Evolutionary conservation across 2,797 vertebrate genomes (phyloP).

Genomic region (Saxicola maurus): DNA sequence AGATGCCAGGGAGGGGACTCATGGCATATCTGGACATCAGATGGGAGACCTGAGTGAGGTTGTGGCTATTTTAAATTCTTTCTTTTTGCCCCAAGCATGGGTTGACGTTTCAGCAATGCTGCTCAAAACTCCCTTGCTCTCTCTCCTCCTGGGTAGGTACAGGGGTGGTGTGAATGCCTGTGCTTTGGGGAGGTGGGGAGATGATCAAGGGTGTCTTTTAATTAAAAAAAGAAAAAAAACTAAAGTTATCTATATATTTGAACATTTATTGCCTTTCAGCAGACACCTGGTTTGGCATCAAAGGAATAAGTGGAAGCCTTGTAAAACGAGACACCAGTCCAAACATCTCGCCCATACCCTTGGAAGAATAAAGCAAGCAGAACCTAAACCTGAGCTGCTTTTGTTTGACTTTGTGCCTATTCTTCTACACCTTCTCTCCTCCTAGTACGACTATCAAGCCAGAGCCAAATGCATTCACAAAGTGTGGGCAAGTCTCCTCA

Average conservation of each 20-base stretch:
- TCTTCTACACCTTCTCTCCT: constrained; percentile 32
- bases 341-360: constrained; percentile 24
- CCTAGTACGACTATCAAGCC: constrained; percentile 48
- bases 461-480: constrained; percentile 75
- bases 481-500: constrained; percentile 63
- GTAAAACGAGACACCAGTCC: background rate
- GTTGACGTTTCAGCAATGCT: background rate
- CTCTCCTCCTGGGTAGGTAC: background rate
- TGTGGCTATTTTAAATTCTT: background rate
- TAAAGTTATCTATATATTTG: background rate
- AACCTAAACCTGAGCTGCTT: constrained; percentile 8
- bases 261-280: background rate
- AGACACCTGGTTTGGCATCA: constrained; percentile 9
- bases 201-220: background rate
- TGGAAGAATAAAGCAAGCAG: constrained; percentile 23
- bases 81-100: background rate
- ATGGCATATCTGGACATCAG: background rate
- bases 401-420: background rate
- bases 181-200: background rate
- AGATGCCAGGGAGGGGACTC: background rate
- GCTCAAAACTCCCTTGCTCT: background rate
- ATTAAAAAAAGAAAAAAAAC: background rate
- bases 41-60: background rate
- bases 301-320: constrained; percentile 16
- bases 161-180: background rate